These are phyloP conservation scores for Trichonephila inaurata DNA, from an alignment of 1,140 invertebrate species.

Conservation along the genomic window DNA sequence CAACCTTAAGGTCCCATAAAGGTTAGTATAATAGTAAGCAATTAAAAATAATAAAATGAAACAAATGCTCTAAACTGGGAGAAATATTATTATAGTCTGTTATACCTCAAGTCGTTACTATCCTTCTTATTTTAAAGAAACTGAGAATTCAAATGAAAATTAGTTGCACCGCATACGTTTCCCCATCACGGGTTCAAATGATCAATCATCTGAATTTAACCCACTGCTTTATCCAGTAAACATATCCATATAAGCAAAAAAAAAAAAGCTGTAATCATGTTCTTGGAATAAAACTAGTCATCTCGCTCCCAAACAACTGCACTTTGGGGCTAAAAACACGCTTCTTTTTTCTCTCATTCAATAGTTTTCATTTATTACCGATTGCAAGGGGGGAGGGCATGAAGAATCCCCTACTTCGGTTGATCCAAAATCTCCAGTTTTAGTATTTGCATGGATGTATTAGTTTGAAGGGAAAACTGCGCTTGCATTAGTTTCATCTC, in stretches of 20 bases:
- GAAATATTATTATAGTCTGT: not conserved
- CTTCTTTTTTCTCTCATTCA: not conserved
- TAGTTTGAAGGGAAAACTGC: conserved; percentile 8
- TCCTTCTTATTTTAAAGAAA: too few species aligned
- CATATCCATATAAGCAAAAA: not conserved
- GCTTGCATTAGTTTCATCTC: conserved; percentile 27
- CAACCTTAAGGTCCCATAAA: too few species aligned
- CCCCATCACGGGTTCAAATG: not conserved
- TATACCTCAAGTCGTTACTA: not conserved
- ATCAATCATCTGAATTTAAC: conserved; percentile 4
- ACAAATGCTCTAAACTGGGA: too few species aligned
- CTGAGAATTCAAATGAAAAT: not conserved
- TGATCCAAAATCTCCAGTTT: conserved; percentile 35
- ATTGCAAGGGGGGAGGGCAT: not conserved
- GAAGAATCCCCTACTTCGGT: not conserved
- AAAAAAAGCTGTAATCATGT: not conserved
- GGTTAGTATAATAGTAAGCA: too few species aligned
- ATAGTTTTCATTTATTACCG: conserved; percentile 49
- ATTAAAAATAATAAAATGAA: too few species aligned
- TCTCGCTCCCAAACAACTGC: conserved; percentile 12
- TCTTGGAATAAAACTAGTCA: not conserved
- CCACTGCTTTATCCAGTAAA: not conserved
- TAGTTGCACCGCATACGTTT: not conserved
- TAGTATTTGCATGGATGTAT: conserved; percentile 44
- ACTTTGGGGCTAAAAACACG: conserved; percentile 8